A percentile compares a stretch with the other conserved stretches of the same genome.
These are phyloP conservation scores for Merops nubicus DNA, from an alignment of 2,113 vertebrate species.

Conservation along the genomic window DNA sequence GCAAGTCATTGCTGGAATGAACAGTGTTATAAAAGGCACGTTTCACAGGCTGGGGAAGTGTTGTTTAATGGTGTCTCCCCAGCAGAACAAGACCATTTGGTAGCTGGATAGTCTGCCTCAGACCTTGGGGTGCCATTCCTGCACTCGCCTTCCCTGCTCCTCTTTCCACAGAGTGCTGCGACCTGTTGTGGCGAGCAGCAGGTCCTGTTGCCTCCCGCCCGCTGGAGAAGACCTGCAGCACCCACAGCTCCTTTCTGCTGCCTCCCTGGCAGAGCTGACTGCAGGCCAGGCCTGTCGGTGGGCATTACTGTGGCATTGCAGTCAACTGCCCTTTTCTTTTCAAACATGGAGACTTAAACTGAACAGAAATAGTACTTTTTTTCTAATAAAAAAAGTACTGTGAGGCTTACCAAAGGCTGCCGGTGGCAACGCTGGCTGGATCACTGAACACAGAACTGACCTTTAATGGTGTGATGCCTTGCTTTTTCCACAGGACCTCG, in stretches of 20 bases:
- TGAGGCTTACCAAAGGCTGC: background rate
- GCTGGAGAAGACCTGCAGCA: background rate
- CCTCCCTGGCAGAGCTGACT: background rate
- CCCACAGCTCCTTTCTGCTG: background rate
- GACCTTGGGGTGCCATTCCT: background rate
- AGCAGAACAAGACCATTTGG: fast-evolving
- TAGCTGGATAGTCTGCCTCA: background rate
- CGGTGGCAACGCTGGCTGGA: background rate
- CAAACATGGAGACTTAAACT: background rate
- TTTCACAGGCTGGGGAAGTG: background rate
- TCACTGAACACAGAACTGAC: background rate
- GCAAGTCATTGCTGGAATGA: background rate
- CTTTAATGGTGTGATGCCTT: background rate
- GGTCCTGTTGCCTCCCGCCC: background rate
- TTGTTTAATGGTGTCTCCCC: background rate
- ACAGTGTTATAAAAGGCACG: fast-evolving
- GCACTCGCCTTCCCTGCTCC: background rate
- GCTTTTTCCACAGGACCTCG: background rate
- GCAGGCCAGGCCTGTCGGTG: background rate
- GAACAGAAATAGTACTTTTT: background rate
- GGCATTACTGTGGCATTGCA: background rate
- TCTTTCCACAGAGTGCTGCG: background rate
- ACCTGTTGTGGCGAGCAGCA: background rate
- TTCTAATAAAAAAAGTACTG: background rate
- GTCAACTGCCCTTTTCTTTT: background rate